phyloP scores from a whole-genome alignment of 1,140 invertebrate species.

The Camponotus vicinus region DNA sequence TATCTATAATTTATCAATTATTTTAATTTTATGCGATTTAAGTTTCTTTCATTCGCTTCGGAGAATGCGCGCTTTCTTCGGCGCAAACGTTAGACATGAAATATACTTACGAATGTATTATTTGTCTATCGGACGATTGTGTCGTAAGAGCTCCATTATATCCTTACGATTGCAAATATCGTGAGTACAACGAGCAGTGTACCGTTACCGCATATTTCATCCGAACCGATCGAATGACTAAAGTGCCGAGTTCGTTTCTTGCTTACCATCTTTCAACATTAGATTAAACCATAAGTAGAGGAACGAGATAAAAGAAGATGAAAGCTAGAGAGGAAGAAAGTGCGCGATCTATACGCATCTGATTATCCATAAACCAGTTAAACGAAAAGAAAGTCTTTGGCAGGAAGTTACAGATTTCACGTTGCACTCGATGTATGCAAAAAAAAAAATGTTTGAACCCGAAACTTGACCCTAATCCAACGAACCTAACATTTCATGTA shows the following conservation, averaged over 20 bases:
- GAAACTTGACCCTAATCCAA: slow-evolving; percentile 43
- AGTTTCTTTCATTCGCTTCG: background rate
- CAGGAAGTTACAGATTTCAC: slow-evolving; percentile 37
- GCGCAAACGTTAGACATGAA: slow-evolving; percentile 25
- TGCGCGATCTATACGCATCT: background rate
- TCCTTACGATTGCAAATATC: slow-evolving; percentile 47
- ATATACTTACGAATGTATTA: slow-evolving; percentile 31
- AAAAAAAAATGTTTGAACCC: background rate
- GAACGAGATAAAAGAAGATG: background rate
- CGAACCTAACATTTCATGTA: slow-evolving; percentile 19
- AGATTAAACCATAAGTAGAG: slow-evolving; percentile 18
- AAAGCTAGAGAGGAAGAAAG: background rate
- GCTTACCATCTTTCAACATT: slow-evolving; percentile 38
- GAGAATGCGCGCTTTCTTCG: slow-evolving; percentile 10
- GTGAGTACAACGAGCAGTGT: slow-evolving; percentile 23
- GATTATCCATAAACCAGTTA: slow-evolving; percentile 30
- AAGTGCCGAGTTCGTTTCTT: slow-evolving; percentile 28
- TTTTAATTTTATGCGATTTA: background rate
- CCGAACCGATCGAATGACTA: slow-evolving; percentile 64
- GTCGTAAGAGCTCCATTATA: slow-evolving; percentile 51
- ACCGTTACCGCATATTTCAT: slow-evolving; percentile 54
- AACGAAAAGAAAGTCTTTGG: slow-evolving; percentile 26
- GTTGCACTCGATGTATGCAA: background rate
- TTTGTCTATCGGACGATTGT: slow-evolving; percentile 10
- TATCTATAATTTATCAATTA: too few relatives aligned